These are phyloP conservation scores for Helicoverpa zea DNA, from an alignment of 1,140 invertebrate genomes.

Conservation along the genomic window DNA sequence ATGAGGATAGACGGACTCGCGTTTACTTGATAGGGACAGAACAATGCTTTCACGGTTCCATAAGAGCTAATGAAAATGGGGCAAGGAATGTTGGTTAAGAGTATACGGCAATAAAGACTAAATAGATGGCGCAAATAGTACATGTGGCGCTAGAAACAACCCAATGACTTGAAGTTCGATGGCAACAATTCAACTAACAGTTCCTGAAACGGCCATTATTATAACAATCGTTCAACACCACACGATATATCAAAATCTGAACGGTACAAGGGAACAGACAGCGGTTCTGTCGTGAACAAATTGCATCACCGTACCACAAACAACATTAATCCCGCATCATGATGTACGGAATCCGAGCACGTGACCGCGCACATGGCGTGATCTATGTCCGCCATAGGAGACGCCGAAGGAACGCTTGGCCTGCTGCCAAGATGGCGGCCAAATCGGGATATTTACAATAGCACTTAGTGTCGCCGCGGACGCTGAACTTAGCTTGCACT, in stretches of 20 bases:
- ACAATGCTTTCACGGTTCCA: not conserved
- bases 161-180: too few species aligned
- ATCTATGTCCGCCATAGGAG: constrained; percentile 65
- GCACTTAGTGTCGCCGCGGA: constrained; percentile 58
- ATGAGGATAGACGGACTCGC: constrained; percentile 10
- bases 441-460: constrained; percentile 70
- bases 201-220: not conserved
- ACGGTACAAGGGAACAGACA: not conserved
- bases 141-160: not conserved
- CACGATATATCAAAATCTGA: not conserved
- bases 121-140: not conserved
- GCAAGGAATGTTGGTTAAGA: not conserved
- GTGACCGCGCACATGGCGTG: constrained; percentile 66
- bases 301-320: constrained; percentile 25
- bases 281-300: not conserved
- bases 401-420: constrained; percentile 56
- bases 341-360: constrained; percentile 46
- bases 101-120: not conserved
- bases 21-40: not conserved
- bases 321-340: constrained; percentile 25
- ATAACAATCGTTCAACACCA: constrained; percentile 11
- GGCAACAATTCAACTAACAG: not conserved
- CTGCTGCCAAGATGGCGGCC: constrained; percentile 64
- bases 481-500: constrained; percentile 63
- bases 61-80: not conserved